Evolutionary conservation across 2,888 invertebrate genomes (phyloP).

Genomic region (Labia minor): DNA sequence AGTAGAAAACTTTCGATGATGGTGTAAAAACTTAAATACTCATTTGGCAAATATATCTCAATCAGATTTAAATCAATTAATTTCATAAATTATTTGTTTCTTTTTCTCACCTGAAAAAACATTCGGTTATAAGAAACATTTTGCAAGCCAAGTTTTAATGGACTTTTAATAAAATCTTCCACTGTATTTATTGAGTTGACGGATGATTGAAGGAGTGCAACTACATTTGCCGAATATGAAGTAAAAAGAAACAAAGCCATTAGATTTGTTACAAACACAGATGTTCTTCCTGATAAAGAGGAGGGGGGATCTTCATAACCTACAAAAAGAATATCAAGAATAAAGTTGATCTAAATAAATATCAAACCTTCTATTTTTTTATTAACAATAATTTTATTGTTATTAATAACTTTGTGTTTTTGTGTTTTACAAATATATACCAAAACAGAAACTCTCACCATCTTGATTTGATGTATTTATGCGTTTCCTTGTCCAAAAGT

Average conservation of each 20-base stretch:
- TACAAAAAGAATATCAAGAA: not conserved
- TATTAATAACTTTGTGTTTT: too few relatives aligned
- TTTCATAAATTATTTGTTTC: too few relatives aligned
- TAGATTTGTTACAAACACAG: not conserved
- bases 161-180: not conserved
- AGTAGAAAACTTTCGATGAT: too few relatives aligned
- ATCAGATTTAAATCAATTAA: too few relatives aligned
- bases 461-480: too few relatives aligned
- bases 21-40: too few relatives aligned
- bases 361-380: too few relatives aligned
- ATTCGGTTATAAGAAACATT: not conserved
- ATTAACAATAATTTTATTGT: too few relatives aligned
- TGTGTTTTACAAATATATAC: too few relatives aligned
- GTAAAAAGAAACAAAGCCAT: not conserved
- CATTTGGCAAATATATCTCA: too few relatives aligned
- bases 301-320: not conserved
- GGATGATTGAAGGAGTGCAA: not conserved
- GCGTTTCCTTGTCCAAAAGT: too few relatives aligned
- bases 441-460: too few relatives aligned
- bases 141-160: not conserved
- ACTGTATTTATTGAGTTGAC: not conserved
- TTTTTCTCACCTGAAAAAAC: not conserved
- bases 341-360: not conserved
- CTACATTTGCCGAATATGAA: not conserved
- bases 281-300: not conserved